phyloP scores from a whole-genome alignment of 2,113 vertebrate species.

The Oceanites oceanicus region DNA sequence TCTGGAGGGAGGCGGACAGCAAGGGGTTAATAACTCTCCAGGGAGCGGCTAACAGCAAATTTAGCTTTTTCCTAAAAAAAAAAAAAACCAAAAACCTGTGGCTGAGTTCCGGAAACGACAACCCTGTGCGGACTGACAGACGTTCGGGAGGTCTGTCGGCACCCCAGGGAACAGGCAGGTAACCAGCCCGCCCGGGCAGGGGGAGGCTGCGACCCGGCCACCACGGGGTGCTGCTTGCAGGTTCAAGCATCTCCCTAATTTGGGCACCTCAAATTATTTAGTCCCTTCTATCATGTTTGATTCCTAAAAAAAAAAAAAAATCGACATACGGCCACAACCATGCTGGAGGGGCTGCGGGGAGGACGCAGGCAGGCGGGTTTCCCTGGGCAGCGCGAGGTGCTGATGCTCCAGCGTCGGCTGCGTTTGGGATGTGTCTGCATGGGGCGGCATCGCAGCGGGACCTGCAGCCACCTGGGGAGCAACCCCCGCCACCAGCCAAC shows the following conservation, averaged over 20 bases:
- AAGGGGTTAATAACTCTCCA: background rate
- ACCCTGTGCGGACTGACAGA: background rate
- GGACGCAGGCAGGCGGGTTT: background rate
- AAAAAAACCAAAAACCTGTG: no score
- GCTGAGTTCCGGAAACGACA: background rate
- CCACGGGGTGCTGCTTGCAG: fast-evolving
- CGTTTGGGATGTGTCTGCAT: fast-evolving
- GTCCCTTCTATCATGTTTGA: fast-evolving
- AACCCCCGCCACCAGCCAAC: background rate
- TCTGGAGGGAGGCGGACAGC: conserved; percentile 70
- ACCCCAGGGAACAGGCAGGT: background rate
- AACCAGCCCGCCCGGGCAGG: background rate
- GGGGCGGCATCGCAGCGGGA: background rate
- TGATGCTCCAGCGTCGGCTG: background rate
- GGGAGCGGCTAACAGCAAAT: background rate
- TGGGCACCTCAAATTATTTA: background rate
- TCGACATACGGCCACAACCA: fast-evolving
- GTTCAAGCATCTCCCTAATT: no score
- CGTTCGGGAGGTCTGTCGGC: fast-evolving
- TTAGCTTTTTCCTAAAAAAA: background rate
- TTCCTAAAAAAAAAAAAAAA: background rate
- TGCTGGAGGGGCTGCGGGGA: background rate
- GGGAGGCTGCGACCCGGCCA: background rate
- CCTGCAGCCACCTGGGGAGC: fast-evolving
- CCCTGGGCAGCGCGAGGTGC: background rate